These are phyloP conservation scores for Hirundo rustica DNA, from an alignment of 2,797 vertebrate species.

Conservation along the genomic window DNA sequence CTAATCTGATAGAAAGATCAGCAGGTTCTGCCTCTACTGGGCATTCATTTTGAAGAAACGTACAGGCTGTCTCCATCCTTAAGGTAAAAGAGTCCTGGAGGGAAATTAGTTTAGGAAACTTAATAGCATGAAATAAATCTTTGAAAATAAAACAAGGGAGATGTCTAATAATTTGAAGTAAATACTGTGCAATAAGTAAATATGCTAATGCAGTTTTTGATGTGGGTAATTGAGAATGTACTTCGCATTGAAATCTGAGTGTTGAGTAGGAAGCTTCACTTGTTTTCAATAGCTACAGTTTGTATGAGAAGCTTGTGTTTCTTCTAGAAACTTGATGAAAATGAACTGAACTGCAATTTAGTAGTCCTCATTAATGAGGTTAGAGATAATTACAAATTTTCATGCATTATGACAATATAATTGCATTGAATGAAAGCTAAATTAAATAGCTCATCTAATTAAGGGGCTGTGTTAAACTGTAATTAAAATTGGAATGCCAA, in stretches of 20 bases:
- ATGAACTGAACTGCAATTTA: constrained; percentile 49
- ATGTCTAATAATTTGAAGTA: not conserved
- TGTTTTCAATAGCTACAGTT: constrained; percentile 12
- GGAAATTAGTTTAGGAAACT: not conserved
- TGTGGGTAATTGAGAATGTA: not conserved
- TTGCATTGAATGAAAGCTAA: constrained; percentile 71
- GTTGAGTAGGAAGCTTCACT: constrained; percentile 11
- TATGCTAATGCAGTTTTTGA: not conserved
- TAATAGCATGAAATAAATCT: not conserved
- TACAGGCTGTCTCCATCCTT: not conserved
- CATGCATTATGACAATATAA: constrained; percentile 66
- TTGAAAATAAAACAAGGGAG: not conserved
- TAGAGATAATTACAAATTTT: constrained; percentile 74
- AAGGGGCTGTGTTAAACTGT: constrained; percentile 54
- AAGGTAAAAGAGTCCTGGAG: not conserved
- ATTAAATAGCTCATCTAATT: constrained; percentile 74
- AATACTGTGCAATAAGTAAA: not conserved
- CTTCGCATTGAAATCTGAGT: not conserved
- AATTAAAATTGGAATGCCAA: constrained; percentile 63
- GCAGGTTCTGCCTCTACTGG: not conserved
- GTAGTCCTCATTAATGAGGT: constrained; percentile 65
- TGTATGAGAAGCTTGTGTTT: constrained; percentile 9
- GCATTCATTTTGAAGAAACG: not conserved
- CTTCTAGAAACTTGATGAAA: constrained; percentile 39
- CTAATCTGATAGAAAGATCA: not conserved